These are phyloP conservation scores for Bombus consobrinus DNA, from an alignment of 1,140 invertebrate genomes.

Conservation along the genomic window DNA sequence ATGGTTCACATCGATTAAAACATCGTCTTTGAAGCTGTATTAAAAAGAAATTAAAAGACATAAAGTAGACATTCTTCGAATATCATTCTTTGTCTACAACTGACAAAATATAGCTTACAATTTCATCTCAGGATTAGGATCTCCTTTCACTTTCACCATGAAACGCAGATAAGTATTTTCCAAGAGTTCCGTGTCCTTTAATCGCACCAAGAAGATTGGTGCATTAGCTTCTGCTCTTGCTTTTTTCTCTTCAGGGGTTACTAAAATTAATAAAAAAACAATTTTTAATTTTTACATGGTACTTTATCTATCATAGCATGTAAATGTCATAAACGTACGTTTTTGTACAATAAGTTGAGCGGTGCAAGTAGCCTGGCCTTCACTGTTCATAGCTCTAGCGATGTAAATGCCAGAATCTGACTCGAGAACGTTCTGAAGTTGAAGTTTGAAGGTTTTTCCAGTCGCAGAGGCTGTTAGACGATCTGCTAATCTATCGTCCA, in stretches of 20 bases:
- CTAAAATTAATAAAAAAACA: constrained; percentile 77
- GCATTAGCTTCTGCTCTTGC: constrained; percentile 88
- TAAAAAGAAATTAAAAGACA: constrained; percentile 45
- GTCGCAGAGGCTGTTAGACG: constrained; percentile 86
- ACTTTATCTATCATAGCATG: background rate
- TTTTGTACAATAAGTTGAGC: constrained; percentile 93
- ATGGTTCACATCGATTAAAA: constrained; percentile 86
- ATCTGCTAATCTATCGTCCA: constrained; percentile 90
- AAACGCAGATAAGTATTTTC: constrained; percentile 94
- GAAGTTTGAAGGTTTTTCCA: constrained; percentile 86
- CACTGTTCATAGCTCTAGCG: constrained; percentile 92
- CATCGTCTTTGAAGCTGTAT: constrained; percentile 92
- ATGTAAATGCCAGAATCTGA: constrained; percentile 96
- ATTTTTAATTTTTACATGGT: background rate
- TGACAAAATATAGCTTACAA: constrained; percentile 87
- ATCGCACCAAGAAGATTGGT: constrained; percentile 90
- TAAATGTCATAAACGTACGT: constrained; percentile 84
- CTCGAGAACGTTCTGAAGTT: constrained; percentile 91
- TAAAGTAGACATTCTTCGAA: background rate
- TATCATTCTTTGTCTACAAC: background rate
- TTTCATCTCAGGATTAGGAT: constrained; percentile 91
- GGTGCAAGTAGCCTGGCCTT: constrained; percentile 91
- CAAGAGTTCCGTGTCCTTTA: constrained; percentile 94
- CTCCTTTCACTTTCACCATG: constrained; percentile 94
- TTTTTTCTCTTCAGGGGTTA: constrained; percentile 88